Evolutionary conservation across 2,888 invertebrate species (phyloP).

Genomic region (Hirtodrosophila duncani): DNA sequence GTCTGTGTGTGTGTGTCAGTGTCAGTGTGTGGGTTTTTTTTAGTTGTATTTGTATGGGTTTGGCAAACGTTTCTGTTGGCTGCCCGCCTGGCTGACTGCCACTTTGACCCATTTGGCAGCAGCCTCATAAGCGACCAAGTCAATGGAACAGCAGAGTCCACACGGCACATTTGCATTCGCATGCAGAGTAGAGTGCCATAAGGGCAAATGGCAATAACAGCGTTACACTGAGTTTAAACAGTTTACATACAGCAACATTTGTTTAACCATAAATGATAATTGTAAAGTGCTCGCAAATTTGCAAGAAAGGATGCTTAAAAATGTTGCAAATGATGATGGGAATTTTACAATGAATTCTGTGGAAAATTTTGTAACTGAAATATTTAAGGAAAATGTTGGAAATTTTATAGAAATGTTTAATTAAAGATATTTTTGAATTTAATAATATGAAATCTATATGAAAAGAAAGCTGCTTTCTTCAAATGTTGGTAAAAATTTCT

Average conservation of each 20-base stretch:
- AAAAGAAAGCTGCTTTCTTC: too few species aligned
- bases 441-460: too few species aligned
- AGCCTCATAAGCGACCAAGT: slow-evolving; percentile 45
- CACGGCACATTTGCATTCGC: slow-evolving; percentile 53
- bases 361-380: too few species aligned
- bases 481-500: too few species aligned
- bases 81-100: slow-evolving; percentile 70
- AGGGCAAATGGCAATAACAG: slow-evolving; percentile 29
- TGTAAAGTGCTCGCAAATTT: background rate
- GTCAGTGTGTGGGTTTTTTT: slow-evolving; percentile 16
- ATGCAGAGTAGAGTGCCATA: slow-evolving; percentile 11
- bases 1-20: slow-evolving; percentile 2
- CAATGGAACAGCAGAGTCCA: slow-evolving; percentile 49
- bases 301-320: background rate
- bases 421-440: too few species aligned
- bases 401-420: too few species aligned
- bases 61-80: slow-evolving; percentile 53
- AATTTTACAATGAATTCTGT: too few species aligned
- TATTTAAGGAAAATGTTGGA: too few species aligned
- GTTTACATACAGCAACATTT: slow-evolving; percentile 26
- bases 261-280: slow-evolving; percentile 1
- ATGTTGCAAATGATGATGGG: too few species aligned
- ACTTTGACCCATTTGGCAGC: slow-evolving; percentile 68
- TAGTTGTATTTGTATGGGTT: slow-evolving; percentile 56
- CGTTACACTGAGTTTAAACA: slow-evolving; percentile 30